Evolutionary conservation across 2,888 invertebrate genomes (phyloP), one percentile per base, ranked within the genome.

Genomic region (Malachius bipustulatus): DNA sequence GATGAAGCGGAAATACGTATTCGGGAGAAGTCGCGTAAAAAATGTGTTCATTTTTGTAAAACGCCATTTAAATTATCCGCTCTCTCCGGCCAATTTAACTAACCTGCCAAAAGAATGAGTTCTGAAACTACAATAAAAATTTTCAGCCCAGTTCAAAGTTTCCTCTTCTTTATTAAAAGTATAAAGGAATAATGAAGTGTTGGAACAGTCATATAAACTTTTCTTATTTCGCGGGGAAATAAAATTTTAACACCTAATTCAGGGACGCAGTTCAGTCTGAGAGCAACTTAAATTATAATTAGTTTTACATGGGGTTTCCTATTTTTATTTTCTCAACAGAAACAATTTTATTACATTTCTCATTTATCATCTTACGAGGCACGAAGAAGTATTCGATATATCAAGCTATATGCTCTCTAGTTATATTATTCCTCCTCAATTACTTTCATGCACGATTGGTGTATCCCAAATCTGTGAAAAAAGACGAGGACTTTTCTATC

Each of bases 231-330:
- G 43, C 39, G 32, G 19, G 41, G 45, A 48, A 49, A 51, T 51
- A 47, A 51, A 51, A 54, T 51, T 51, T 54, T 51, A 52, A 52
- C 51, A 52, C 50, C 50, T 50, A 51, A 51, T 51, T 48, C 46
- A 44, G 46, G 37, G 45, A 46, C 39, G 44, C 47, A 42, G 46
- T 46, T 47, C 47, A 40, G 42, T 43, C 40, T 41, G 38, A 39
- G 37, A 40, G 35, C 40, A 40, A 42, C 44, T 43, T 42, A 37
- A 40, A 44, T 46, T 43, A 43, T 47, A 47, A 47, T 47, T 47
- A 47, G 47, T 47, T 47, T 46, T 46, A 47, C 47, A 47, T 44
- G 46, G 24, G n/a, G 24, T n/a, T n/a, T n/a, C n/a, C n/a, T n/a
- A n/a, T n/a, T n/a, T n/a, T n/a, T n/a, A n/a, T n/a, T n/a, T n/a